Evolutionary conservation across 2,888 invertebrate species (phyloP), one percentile per base, ranked within the genome.

Genomic region (Tortrix viridana): DNA sequence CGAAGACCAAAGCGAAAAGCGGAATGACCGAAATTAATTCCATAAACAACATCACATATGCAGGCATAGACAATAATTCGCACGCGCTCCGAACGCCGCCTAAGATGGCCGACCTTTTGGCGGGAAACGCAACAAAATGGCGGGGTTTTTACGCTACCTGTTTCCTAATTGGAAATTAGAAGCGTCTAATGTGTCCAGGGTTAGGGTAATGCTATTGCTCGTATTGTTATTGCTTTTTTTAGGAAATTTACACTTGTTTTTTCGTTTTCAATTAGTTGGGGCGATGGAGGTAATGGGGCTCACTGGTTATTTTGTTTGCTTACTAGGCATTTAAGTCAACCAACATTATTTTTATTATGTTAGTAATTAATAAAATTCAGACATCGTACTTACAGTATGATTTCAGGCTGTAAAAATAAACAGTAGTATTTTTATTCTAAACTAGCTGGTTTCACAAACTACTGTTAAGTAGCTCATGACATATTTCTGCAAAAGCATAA

Each of bases 11-110:
- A 75, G 71, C 74, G 75, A 80, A 82, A 82, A 82, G 82, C 79
- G 52, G 38, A 82, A 84, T 83, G 79, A 81, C 82, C 85, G 80
- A 88, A 89, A 91, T 90, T 90, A 90, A 90, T 89, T 85, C 87
- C 85, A 90, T 90, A 90, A 90, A 89, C 88, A 89, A 90, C 84
- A 86, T 88, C 88, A 85, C 89, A 89, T 87, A 89, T 88, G 89
- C 86, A 86, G 77, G 78, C 79, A 82, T 80, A 82, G 85, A 87
- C 89, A 87, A 91, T 91, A 90, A 89, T 90, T 89, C 80, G 89
- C 90, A 91, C 87, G 85, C 88, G 89, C 80, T 85, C 85, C 81
- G 81, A 85, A 85, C 82, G 81, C 75, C 73, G 79, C 84, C 72
- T 71, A 67, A 67, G 67, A 65, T 65, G 65, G 67, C 68, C 62